Evolutionary conservation across 2,113 vertebrate genomes (phyloP), one percentile per base, ranked within the genome.

Genomic region (Malaclemys terrapin): DNA sequence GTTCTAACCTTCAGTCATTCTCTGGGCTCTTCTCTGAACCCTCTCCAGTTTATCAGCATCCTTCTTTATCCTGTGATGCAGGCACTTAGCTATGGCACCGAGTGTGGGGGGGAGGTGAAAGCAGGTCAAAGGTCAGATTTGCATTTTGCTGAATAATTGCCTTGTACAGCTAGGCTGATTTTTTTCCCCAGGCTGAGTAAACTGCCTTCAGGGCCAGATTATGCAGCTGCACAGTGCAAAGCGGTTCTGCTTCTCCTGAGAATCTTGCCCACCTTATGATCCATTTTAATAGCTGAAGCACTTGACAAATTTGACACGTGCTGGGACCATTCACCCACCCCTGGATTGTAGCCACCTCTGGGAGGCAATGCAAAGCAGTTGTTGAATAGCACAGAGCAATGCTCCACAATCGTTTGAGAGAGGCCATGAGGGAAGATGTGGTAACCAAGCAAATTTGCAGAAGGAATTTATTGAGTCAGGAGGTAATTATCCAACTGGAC

Each of bases 401-500:
- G 82, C 83, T 69, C 6, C 47, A 50, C 57, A 59, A 54, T 31
- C 42, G 80, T 72, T 84, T 84, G 62, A 83, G 52, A 83, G 56
- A 59, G 52, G 11, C 52, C 50, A 52, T 11, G 72, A 89, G 52
- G 72, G 52, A 92, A 89, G 84, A 84, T 35, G 57, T 9, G 69
- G 24, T n/a, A 80, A 80, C 90, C 90, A 92, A 94, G 86, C 52
- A 52, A 52, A 92, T 92, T 83, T 94, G 69, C 83, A 92, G 72
- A 25, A 57, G 89, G 87, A 87, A 80, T 89, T 84, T 89, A 84
- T 62, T 80, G 57, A 92, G 80, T 52, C 87, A 92, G 90, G 90
- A 89, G 91, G 84, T 87, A 89, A 92, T 87, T 89, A 94, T 75
- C 72, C 84, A 80, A 72, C 52, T 89, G 93, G 93, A 94, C 49